These are phyloP conservation scores for Camponotus vicinus DNA, from an alignment of 1,140 invertebrate species.

Conservation along the genomic window DNA sequence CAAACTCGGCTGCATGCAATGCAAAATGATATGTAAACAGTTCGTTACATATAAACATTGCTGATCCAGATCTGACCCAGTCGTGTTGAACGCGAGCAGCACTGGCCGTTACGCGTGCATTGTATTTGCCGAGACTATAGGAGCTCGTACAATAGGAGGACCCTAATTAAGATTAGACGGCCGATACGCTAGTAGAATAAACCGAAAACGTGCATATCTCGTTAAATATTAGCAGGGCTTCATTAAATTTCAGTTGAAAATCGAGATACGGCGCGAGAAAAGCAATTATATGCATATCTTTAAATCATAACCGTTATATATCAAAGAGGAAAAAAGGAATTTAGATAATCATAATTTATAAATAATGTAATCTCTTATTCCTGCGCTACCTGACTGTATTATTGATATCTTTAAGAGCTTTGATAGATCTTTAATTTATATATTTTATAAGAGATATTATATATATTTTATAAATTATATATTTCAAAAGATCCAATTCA, in stretches of 20 bases:
- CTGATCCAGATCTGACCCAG: slow-evolving; percentile 42
- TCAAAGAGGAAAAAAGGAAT: not conserved
- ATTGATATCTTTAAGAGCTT: not conserved
- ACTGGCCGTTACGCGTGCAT: slow-evolving; percentile 20
- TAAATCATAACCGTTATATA: not conserved
- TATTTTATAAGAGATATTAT: too few relatives aligned
- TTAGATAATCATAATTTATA: not conserved
- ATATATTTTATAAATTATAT: too few relatives aligned
- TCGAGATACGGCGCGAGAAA: not conserved
- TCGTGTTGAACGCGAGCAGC: slow-evolving; percentile 48
- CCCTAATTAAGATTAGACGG: slow-evolving; percentile 56
- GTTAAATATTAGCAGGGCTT: not conserved
- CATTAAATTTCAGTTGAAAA: not conserved
- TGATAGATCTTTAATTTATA: not conserved
- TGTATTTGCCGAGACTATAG: slow-evolving; percentile 31
- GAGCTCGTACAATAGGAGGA: slow-evolving; percentile 31
- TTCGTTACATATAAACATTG: slow-evolving; percentile 55
- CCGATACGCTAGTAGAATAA: slow-evolving; percentile 37
- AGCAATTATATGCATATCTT: not conserved
- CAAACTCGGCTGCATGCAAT: slow-evolving; percentile 6
- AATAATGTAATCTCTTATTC: not conserved
- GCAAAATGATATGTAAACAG: slow-evolving; percentile 46
- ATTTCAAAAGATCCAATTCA: not conserved
- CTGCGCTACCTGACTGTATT: not conserved
- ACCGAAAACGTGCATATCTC: slow-evolving; percentile 17